A percentile compares a stretch with the other conserved stretches of the same genome.
Conservation (phyloP, 2,113 vertebrate genomes). For the Columbina picui region DNA sequence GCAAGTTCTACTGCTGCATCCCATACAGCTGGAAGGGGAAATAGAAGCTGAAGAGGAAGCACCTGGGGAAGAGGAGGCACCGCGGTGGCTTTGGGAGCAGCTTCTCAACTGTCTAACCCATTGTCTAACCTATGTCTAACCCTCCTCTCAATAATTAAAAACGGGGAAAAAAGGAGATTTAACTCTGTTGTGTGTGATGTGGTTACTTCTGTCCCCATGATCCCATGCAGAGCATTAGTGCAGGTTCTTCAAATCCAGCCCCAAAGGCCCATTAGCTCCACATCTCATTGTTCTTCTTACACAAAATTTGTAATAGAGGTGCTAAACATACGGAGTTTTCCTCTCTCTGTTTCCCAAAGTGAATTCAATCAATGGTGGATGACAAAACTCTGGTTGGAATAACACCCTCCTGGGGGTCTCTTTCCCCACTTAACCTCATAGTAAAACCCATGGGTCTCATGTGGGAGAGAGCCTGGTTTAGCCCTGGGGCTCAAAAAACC, state of each 20-base stretch:
- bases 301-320: accelerated
- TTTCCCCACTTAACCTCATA: background rate
- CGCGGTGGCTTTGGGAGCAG: accelerated
- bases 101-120: background rate
- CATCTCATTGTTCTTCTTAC: accelerated
- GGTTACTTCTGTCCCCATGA: background rate
- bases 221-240: background rate
- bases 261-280: background rate
- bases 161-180: background rate
- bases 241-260: background rate
- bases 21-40: background rate
- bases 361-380: background rate
- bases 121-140: background rate
- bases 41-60: background rate
- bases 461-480: background rate
- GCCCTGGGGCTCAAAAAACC: background rate
- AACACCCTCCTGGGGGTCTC: background rate
- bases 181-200: background rate
- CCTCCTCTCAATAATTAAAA: background rate
- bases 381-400: background rate
- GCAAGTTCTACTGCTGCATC: slow-evolving; percentile 25
- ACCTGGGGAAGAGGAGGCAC: background rate
- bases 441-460: background rate
- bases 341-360: background rate
- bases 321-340: background rate